Percentiles rank a stretch among this genome's conserved stretches.
These are phyloP conservation scores for Trachelus troglodyta DNA, from an alignment of 2,888 invertebrate species.

Conservation along the genomic window DNA sequence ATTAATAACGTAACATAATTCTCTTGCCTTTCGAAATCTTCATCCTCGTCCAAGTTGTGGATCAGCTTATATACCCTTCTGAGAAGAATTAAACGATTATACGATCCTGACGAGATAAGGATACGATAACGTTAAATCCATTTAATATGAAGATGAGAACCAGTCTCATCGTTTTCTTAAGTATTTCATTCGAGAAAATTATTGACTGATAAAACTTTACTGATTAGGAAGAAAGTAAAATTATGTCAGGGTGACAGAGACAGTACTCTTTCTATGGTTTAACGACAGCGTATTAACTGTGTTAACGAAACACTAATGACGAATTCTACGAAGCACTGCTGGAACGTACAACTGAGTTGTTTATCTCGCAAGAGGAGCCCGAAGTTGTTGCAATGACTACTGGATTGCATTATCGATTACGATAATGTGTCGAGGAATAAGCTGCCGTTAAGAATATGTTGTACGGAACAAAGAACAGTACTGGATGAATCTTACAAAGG, in stretches of 20 bases:
- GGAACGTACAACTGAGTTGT: not conserved
- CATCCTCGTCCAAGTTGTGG: slow-evolving; percentile 2
- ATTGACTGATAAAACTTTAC: not conserved
- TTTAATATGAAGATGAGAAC: not conserved
- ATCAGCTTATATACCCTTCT: not conserved
- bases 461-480: not conserved
- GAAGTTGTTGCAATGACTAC: not conserved
- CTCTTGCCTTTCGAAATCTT: slow-evolving; percentile 4
- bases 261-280: not conserved
- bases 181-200: no score
- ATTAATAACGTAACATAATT: slow-evolving; percentile 1
- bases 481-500: not conserved
- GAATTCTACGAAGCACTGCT: not conserved
- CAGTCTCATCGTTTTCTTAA: not conserved
- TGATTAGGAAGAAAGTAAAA: not conserved
- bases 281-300: not conserved
- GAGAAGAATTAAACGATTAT: not conserved
- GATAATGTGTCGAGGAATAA: not conserved
- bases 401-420: not conserved
- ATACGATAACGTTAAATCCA: not conserved
- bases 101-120: not conserved
- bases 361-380: not conserved
- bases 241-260: not conserved
- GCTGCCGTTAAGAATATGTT: not conserved
- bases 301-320: not conserved